A percentile compares a stretch with the other conserved stretches of the same genome.
Evolutionary conservation across 2,797 vertebrate species (phyloP).

Genomic region (Steatocranus sp.): DNA sequence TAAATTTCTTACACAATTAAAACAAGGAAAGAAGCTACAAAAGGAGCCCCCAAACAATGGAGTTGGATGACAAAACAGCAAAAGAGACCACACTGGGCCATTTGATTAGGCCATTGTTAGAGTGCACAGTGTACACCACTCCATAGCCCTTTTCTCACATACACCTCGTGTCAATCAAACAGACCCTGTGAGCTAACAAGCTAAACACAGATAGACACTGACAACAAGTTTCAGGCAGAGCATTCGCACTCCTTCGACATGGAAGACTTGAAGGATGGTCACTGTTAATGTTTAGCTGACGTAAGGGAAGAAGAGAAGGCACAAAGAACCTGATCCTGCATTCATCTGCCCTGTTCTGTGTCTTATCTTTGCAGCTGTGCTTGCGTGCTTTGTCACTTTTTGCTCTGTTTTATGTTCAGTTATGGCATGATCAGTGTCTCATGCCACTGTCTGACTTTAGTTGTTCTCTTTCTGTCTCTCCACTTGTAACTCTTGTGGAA

Average conservation of each 20-base stretch:
- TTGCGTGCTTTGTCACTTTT: background rate
- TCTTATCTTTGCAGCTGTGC: background rate
- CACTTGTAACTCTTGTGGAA: constrained; percentile 30
- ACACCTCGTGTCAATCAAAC: constrained; percentile 70
- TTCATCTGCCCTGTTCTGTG: background rate
- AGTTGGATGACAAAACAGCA: constrained; percentile 77
- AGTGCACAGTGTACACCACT: constrained; percentile 69
- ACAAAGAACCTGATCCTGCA: background rate
- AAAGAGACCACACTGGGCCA: constrained; percentile 74
- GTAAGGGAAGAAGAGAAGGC: background rate
- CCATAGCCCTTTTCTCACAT: constrained; percentile 71
- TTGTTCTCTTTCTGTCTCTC: background rate
- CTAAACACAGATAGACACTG: constrained; percentile 26
- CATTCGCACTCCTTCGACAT: background rate
- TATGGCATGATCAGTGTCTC: constrained; percentile 79
- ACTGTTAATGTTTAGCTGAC: constrained; percentile 4
- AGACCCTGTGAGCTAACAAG: constrained; percentile 51
- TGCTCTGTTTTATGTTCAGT: constrained; percentile 48
- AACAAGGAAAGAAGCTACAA: constrained; percentile 76
- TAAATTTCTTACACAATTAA: constrained; percentile 80
- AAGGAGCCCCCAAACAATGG: constrained; percentile 75
- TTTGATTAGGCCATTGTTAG: constrained; percentile 75
- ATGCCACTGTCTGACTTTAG: constrained; percentile 56
- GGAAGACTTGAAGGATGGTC: background rate
- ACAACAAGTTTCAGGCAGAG: constrained; percentile 2